Evolutionary conservation across 1,140 invertebrate species (phyloP).

Genomic region (Anastrepha ludens): DNA sequence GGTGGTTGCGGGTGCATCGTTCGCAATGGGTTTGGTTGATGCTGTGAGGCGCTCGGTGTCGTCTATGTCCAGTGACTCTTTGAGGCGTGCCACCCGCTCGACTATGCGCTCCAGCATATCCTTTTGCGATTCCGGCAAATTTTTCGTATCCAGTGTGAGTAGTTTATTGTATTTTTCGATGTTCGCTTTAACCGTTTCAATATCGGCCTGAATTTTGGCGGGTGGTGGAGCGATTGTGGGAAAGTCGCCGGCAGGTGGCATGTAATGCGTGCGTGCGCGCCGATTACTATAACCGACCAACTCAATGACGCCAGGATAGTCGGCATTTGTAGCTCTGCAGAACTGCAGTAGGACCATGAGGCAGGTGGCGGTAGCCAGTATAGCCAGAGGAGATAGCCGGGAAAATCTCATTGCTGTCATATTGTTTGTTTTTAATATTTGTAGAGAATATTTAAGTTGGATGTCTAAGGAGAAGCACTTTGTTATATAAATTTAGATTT

Average conservation of each 20-base stretch:
- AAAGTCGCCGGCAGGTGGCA: slow-evolving; percentile 55
- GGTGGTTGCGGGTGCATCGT: background rate
- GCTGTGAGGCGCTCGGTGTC: slow-evolving; percentile 58
- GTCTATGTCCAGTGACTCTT: slow-evolving; percentile 70
- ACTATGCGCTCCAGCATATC: slow-evolving; percentile 72
- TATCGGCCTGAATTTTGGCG: slow-evolving; percentile 69
- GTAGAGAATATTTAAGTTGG: too few relatives aligned
- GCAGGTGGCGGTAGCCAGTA: slow-evolving; percentile 45
- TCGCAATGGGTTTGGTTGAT: background rate
- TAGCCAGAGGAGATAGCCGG: slow-evolving; percentile 64
- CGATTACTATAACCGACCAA: slow-evolving; percentile 72
- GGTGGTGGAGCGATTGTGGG: slow-evolving; percentile 61
- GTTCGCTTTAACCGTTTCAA: slow-evolving; percentile 71
- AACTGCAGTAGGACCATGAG: slow-evolving; percentile 51
- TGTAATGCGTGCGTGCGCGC: slow-evolving; percentile 69
- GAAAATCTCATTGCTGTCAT: slow-evolving; percentile 61
- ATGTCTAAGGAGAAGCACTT: too few relatives aligned
- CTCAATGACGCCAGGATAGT: slow-evolving; percentile 72
- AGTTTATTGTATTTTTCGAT: slow-evolving; percentile 72
- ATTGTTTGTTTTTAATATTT: too few relatives aligned
- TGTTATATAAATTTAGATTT: too few relatives aligned
- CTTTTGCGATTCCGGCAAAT: slow-evolving; percentile 72
- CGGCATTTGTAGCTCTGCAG: slow-evolving; percentile 46
- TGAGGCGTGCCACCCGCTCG: slow-evolving; percentile 70
- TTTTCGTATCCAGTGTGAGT: slow-evolving; percentile 70